phyloP scores from a whole-genome alignment of 2,797 vertebrate genomes.

The Eulemur mongoz region DNA sequence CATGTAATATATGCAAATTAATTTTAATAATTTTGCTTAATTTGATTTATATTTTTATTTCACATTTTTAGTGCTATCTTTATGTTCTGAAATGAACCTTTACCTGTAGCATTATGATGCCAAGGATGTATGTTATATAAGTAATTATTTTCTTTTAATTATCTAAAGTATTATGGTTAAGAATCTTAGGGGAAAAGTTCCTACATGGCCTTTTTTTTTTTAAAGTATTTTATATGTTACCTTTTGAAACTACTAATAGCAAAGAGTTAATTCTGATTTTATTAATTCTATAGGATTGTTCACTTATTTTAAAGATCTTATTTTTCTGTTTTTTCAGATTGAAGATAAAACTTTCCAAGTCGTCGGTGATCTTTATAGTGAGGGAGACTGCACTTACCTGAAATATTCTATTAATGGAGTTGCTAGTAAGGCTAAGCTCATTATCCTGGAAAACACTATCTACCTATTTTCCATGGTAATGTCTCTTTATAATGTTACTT shows the following conservation, averaged over 20 bases:
- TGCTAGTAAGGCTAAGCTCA: constrained; percentile 90
- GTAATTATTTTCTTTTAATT: constrained; percentile 4
- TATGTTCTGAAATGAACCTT: background rate
- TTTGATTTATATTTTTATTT: constrained; percentile 35
- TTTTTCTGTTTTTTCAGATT: constrained; percentile 86
- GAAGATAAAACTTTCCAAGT: constrained; percentile 87
- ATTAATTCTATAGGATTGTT: background rate
- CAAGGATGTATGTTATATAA: background rate
- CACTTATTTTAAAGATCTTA: background rate
- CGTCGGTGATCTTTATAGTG: constrained; percentile 88
- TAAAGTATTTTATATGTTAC: background rate
- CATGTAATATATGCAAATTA: background rate
- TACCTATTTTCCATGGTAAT: constrained; percentile 94
- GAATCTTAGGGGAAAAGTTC: background rate
- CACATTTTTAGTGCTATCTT: background rate
- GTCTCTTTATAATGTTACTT: constrained; percentile 5
- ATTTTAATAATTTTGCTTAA: constrained; percentile 12
- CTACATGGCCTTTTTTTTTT: background rate
- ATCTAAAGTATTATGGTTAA: background rate
- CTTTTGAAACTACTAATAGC: constrained; percentile 35
- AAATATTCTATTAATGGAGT: constrained; percentile 91
- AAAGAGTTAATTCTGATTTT: background rate
- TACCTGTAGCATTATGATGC: background rate
- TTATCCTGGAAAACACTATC: constrained; percentile 91
- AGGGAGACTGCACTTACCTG: constrained; percentile 88